Evolutionary conservation across 2,888 invertebrate species (phyloP), one percentile per base, ranked within the genome.

Genomic region (Macrosoma leucophasiata): DNA sequence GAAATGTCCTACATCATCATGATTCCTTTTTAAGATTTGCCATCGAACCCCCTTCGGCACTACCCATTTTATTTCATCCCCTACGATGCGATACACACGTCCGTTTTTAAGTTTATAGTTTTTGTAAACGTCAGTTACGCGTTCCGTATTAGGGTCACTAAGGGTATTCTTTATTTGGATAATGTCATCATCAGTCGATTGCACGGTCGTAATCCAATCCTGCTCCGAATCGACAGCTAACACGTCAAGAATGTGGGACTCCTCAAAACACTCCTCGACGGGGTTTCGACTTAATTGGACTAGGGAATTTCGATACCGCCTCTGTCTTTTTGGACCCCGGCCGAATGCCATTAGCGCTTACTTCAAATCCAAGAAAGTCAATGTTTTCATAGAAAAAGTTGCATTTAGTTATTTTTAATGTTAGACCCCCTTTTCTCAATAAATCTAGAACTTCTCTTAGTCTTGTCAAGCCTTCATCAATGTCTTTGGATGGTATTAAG

Each of bases 11-110:
- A 48, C 20, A 6, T 50, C 49, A 11, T 53, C 48, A 15, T 51
- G 48, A 19, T 48, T 51, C 4, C 9, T 34, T 20, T 41, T 41
- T 0, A 46, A 4, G 1, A 56, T 25, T 17, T 53, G 52, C 50
- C 51, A 54, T 2, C 51, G 12, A 0, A 37, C 43, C 1, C 36
- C 39, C 14, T 36, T 43, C 10, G 56, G 52, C 1, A 52, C 56
- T 1, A 57, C 28, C 51, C 50, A 50, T 3, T 22, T 33, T 2
- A 39, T 5, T 2, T 32, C 36, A 10, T 36, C 30, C 2, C 30
- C 42, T 6, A 36, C 17, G 13, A 36, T 21, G 0, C 41, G 20
- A 29, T 43, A 48, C 0, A 55, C 36, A 0, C 22, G 17, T 0
- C 30, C 27, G 21, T 43, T 13, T 42, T 50, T 50, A 0, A 50